These are phyloP conservation scores for Cavia aperea DNA, from an alignment of 2,113 vertebrate species.

Conservation along the genomic window DNA sequence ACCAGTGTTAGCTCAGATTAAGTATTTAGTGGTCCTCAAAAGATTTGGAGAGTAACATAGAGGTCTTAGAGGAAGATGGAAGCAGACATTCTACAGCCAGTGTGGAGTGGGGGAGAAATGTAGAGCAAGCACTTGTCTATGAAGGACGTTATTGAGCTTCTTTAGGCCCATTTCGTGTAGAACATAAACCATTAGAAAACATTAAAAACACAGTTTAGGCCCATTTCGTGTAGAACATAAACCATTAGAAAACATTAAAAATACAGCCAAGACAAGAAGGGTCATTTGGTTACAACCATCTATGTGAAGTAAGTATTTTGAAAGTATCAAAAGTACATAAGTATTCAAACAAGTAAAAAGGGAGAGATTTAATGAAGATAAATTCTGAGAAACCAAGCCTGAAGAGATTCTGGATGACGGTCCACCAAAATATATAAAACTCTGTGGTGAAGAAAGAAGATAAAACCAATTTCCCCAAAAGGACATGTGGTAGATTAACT, in stretches of 20 bases:
- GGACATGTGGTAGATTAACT: slow-evolving; percentile 76
- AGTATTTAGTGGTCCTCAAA: background rate
- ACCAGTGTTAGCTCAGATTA: background rate
- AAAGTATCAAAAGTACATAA: background rate
- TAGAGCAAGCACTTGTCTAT: background rate
- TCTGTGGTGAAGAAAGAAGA: slow-evolving; percentile 90
- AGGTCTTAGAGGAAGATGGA: background rate
- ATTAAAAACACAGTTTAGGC: background rate
- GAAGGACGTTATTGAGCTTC: background rate
- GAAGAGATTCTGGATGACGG: slow-evolving; percentile 73
- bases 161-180: background rate
- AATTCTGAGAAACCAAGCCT: background rate
- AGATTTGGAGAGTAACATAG: background rate
- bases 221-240: background rate
- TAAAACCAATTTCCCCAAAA: slow-evolving; percentile 92
- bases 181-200: background rate
- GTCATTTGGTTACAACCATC: background rate
- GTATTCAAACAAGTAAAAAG: background rate
- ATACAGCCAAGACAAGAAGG: background rate
- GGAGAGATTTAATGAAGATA: background rate
- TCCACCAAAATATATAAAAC: slow-evolving; percentile 88
- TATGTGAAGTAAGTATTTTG: background rate
- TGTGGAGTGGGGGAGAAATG: background rate
- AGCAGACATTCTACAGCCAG: background rate
- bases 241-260: background rate